These are phyloP conservation scores for Rhizoglyphus robini DNA, from an alignment of 1,140 invertebrate genomes.

Conservation along the genomic window DNA sequence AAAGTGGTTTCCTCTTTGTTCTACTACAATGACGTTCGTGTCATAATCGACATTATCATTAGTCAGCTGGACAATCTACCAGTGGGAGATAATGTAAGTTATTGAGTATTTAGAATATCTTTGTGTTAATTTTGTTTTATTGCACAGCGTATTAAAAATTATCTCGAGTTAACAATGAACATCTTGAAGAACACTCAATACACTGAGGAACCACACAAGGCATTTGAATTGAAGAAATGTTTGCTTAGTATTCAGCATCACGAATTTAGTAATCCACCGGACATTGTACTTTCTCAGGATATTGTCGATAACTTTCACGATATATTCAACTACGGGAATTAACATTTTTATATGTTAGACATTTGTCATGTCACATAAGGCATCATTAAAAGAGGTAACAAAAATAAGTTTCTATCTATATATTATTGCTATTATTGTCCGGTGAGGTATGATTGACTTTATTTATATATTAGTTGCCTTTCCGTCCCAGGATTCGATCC, in stretches of 20 bases:
- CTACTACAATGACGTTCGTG: constrained; percentile 84
- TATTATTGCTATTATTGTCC: background rate
- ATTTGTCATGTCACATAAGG: too few relatives aligned
- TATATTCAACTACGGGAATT: constrained; percentile 1
- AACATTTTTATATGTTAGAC: background rate
- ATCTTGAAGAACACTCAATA: constrained; percentile 18
- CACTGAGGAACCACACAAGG: constrained; percentile 21
- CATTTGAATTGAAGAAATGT: constrained; percentile 18
- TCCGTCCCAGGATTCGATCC: constrained; percentile 4
- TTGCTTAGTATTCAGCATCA: constrained; percentile 12
- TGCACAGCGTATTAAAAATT: constrained; percentile 16
- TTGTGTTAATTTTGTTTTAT: constrained; percentile 14
- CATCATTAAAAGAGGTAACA: too few relatives aligned
- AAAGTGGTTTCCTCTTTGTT: constrained; percentile 62
- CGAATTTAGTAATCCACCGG: constrained; percentile 14
- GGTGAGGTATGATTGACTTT: background rate
- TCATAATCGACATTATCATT: constrained; percentile 78
- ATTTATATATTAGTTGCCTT: too few relatives aligned
- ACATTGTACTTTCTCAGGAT: constrained; percentile 17
- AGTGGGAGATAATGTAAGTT: constrained; percentile 61
- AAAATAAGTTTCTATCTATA: too few relatives aligned
- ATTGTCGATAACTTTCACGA: constrained; percentile 4
- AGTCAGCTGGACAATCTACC: constrained; percentile 71
- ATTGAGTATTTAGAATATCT: constrained; percentile 5
- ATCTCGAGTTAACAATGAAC: constrained; percentile 10